A percentile compares a stretch with the other conserved stretches of the same genome.
Conservation (phyloP, 1,140 invertebrate genomes). For the Brachionus angularis region DNA sequence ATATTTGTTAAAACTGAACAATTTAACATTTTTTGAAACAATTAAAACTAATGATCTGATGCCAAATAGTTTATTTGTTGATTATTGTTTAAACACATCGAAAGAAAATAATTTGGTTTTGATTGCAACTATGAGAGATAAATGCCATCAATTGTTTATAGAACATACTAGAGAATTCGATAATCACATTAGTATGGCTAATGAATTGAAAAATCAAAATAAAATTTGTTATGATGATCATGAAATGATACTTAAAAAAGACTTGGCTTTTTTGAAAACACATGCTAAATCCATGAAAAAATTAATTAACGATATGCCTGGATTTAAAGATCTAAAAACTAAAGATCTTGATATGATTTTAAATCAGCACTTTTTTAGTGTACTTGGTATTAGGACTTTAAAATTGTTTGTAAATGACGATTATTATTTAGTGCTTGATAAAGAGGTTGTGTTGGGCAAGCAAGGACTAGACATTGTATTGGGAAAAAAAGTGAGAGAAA, state of each 20-base stretch:
- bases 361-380: background rate
- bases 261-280: background rate
- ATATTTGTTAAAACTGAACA: background rate
- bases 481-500: background rate
- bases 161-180: background rate
- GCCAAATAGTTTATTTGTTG: background rate
- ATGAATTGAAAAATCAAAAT: background rate
- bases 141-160: too few species aligned
- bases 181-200: background rate
- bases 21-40: background rate
- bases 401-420: conserved; percentile 13
- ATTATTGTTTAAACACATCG: conserved; percentile 7
- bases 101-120: too few species aligned
- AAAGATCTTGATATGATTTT: conserved; percentile 1
- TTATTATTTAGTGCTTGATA: conserved; percentile 30
- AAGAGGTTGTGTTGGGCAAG: background rate
- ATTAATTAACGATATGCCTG: background rate
- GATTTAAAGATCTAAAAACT: background rate
- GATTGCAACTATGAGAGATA: too few species aligned
- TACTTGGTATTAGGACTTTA: background rate
- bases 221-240: background rate
- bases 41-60: background rate
- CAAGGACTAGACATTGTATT: background rate
- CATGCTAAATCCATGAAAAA: background rate
- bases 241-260: background rate